These are phyloP conservation scores for Netelia melanura DNA, from an alignment of 2,888 invertebrate genomes.

Conservation along the genomic window DNA sequence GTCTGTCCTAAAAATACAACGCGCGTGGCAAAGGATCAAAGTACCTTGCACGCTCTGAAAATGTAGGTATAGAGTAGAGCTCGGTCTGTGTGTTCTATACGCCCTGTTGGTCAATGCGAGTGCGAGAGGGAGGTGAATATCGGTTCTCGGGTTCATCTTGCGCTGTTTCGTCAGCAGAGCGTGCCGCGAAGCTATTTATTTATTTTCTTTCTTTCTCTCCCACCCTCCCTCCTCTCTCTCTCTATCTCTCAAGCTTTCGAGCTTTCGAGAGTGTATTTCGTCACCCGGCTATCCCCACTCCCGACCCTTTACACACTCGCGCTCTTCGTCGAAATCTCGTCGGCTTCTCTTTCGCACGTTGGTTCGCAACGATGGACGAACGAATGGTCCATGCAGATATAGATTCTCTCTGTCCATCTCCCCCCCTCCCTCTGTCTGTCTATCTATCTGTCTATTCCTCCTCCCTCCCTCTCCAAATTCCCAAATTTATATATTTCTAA, in stretches of 20 bases:
- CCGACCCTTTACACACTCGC: background rate
- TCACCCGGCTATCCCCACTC: constrained; percentile 2
- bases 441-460: too few species aligned
- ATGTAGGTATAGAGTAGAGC: background rate
- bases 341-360: constrained; percentile 39
- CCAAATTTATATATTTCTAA: too few species aligned
- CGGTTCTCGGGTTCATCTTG: constrained; percentile 24
- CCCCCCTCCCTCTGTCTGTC: background rate
- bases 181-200: constrained; percentile 40
- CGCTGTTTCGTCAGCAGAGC: constrained; percentile 20
- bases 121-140: constrained; percentile 20
- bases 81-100: background rate
- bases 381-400: background rate
- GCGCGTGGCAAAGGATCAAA: constrained; percentile 62
- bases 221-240: background rate
- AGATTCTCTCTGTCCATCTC: background rate
- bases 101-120: background rate
- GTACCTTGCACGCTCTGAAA: constrained; percentile 43
- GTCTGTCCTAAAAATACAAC: constrained; percentile 52
- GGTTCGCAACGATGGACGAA: constrained; percentile 34
- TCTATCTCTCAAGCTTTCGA: background rate
- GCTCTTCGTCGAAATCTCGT: background rate
- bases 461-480: too few species aligned
- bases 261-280: constrained; percentile 27
- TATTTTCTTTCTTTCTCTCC: constrained; percentile 34